Evolutionary conservation across 2,888 invertebrate genomes (phyloP).

Genomic region (Caenorhabditis sulstoni): DNA sequence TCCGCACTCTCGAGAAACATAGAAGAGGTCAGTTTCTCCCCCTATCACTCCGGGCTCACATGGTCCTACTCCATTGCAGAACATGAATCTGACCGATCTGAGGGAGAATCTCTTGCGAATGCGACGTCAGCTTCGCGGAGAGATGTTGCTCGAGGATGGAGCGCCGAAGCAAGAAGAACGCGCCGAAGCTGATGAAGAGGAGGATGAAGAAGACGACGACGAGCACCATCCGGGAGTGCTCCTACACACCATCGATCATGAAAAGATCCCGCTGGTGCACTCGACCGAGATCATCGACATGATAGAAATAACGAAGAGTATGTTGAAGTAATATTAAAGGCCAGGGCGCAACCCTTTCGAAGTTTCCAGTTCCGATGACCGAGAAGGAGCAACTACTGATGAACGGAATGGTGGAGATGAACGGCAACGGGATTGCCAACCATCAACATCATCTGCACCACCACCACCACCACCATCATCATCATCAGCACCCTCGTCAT

Average conservation of each 20-base stretch:
- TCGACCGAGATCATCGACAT: constrained; percentile 40
- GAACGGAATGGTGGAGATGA: constrained; percentile 15
- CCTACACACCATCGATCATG: constrained; percentile 10
- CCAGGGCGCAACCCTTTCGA: not conserved
- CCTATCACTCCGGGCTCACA: too few species aligned
- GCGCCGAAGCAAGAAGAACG: constrained; percentile 26
- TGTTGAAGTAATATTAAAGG: not conserved
- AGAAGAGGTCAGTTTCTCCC: constrained; percentile 27
- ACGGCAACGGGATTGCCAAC: constrained; percentile 2
- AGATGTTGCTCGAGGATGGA: constrained; percentile 25
- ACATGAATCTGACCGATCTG: constrained; percentile 28
- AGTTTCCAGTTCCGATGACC: constrained; percentile 30
- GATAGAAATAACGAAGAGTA: constrained; percentile 44
- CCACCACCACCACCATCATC: constrained; percentile 18
- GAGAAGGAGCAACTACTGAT: constrained; percentile 23
- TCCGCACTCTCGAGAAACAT: constrained; percentile 56
- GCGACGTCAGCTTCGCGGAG: constrained; percentile 38
- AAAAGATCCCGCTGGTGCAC: constrained; percentile 51
- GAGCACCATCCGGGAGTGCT: constrained; percentile 20
- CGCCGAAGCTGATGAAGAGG: constrained; percentile 11
- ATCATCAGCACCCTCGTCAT: constrained; percentile 40
- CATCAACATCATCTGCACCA: too few species aligned
- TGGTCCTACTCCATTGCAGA: constrained; percentile 19
- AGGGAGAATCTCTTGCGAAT: constrained; percentile 41
- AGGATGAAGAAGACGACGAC: constrained; percentile 33